Evolutionary conservation across 2,797 vertebrate genomes (phyloP).

Genomic region (Microcaecilia unicolor): DNA sequence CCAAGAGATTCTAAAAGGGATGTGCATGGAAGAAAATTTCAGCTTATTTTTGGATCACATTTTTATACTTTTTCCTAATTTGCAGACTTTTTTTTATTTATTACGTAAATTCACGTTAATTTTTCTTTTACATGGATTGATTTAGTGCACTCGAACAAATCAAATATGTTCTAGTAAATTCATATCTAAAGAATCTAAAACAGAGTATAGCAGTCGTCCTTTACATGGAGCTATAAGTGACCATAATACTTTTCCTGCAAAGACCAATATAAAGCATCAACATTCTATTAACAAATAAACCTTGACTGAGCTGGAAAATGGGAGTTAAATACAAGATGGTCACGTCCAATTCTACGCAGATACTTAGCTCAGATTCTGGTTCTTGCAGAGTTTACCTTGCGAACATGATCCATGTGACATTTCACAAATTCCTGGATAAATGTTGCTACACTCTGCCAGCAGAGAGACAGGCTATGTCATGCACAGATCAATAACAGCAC

Average conservation of each 20-base stretch:
- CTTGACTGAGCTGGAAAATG: conserved; percentile 45
- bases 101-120: too few species aligned
- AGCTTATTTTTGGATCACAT: too few species aligned
- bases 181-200: too few species aligned
- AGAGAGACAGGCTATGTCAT: conserved; percentile 61
- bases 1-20: conserved; percentile 11
- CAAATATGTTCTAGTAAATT: too few species aligned
- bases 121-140: too few species aligned
- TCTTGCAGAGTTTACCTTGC: conserved; percentile 61
- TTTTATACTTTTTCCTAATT: too few species aligned
- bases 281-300: conserved; percentile 49
- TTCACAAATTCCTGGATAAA: conserved; percentile 80
- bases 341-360: conserved; percentile 55
- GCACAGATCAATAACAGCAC: conserved; percentile 66
- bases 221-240: conserved; percentile 23
- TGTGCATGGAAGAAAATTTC: too few species aligned
- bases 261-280: conserved; percentile 43
- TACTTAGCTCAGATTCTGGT: conserved; percentile 45
- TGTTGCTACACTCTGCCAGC: conserved; percentile 65
- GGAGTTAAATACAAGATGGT: conserved; percentile 45
- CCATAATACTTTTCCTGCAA: conserved; percentile 34
- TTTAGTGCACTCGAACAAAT: too few species aligned
- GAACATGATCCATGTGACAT: conserved; percentile 75
- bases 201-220: conserved; percentile 17
- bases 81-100: too few species aligned